Percentiles rank a stretch among this genome's conserved stretches.
Conservation (phyloP, 2,797 vertebrate species). For the Macropus fuliginosus region DNA sequence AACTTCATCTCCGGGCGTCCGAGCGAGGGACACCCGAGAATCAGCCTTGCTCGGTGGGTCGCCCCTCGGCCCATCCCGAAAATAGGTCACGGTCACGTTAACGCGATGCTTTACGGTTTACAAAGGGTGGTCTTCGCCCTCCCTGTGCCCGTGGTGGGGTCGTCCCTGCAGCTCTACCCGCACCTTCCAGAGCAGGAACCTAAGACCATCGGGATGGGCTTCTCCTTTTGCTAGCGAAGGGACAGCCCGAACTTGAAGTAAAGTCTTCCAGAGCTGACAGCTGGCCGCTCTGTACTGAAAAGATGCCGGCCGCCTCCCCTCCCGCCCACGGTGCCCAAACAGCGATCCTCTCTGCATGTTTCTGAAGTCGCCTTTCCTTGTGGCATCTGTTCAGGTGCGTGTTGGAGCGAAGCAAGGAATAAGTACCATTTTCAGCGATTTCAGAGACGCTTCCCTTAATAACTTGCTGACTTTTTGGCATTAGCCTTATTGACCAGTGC, state of each 20-base stretch:
- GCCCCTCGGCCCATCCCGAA: background rate
- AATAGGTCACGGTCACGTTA: background rate
- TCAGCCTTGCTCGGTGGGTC: background rate
- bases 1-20: background rate
- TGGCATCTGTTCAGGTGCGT: background rate
- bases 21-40: background rate
- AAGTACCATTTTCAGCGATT: background rate
- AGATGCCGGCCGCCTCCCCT: background rate
- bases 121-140: background rate
- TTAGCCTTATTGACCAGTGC: background rate
- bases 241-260: background rate
- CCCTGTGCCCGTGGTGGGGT: rapidly evolving
- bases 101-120: background rate
- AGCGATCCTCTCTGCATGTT: background rate
- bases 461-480: background rate
- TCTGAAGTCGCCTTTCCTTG: background rate
- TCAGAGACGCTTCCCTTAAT: background rate
- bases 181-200: background rate
- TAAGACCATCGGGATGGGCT: background rate
- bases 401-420: background rate
- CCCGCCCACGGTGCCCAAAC: background rate
- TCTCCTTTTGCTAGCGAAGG: background rate
- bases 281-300: background rate
- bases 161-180: background rate
- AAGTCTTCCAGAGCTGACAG: background rate